phyloP scores from a whole-genome alignment of 2,113 vertebrate species.

The Xiphias gladius region DNA sequence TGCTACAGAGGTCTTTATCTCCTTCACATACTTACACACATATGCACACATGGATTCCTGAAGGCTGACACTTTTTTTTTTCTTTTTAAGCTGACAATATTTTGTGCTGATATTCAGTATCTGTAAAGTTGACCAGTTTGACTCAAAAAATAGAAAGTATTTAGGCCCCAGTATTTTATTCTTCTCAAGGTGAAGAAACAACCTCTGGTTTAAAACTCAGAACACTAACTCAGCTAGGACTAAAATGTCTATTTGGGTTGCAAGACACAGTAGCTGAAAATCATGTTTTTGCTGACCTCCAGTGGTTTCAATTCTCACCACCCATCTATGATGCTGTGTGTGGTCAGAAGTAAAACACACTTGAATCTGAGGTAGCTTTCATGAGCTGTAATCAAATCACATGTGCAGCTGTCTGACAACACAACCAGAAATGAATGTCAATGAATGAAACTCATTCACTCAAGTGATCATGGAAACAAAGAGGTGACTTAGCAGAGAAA shows the following conservation, averaged over 20 bases:
- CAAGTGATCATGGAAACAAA: not conserved
- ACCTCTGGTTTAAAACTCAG: no score
- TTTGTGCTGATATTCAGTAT: constrained; percentile 17
- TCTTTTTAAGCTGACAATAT: constrained; percentile 32
- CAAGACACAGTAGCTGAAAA: not conserved
- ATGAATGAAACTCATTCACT: not conserved
- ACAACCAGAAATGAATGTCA: not conserved
- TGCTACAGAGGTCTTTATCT: constrained; percentile 32
- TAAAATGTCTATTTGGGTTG: not conserved
- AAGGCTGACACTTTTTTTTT: not conserved
- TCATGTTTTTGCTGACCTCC: not conserved
- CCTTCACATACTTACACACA: constrained; percentile 11
- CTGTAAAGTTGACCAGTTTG: not conserved
- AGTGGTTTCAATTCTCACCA: not conserved
- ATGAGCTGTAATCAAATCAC: not conserved
- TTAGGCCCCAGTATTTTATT: not conserved
- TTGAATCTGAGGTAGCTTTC: not conserved
- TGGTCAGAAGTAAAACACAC: not conserved
- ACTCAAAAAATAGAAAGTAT: constrained; percentile 5
- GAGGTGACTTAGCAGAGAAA: not conserved
- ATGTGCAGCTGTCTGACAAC: not conserved
- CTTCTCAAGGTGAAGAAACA: constrained; percentile 4
- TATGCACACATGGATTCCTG: constrained; percentile 7
- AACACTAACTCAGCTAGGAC: no score
- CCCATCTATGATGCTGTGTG: not conserved